Evolutionary conservation across 2,888 invertebrate species (phyloP).

Genomic region (Phanerotoma sp.): DNA sequence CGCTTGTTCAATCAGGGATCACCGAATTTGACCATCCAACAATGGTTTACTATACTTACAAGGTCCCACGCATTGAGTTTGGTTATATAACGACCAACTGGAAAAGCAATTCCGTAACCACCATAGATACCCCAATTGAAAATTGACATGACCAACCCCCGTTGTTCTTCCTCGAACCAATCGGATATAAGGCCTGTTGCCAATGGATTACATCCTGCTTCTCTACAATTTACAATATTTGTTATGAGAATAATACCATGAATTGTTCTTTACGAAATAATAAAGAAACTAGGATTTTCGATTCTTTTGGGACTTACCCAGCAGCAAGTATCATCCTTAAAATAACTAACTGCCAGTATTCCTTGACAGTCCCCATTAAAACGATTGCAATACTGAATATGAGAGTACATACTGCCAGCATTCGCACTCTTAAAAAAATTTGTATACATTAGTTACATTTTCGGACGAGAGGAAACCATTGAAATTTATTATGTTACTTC

Average conservation of each 20-base stretch:
- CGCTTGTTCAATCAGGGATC: too few species aligned
- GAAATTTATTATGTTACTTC: conserved; percentile 69
- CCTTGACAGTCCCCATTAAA: conserved; percentile 79
- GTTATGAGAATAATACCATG: background rate
- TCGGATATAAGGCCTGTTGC: conserved; percentile 83
- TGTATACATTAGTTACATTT: background rate
- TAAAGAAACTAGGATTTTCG: too few species aligned
- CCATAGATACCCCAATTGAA: conserved; percentile 97
- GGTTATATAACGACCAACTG: conserved; percentile 85
- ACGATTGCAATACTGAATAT: conserved; percentile 82
- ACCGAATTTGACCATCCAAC: too few species aligned
- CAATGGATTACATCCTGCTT: conserved; percentile 84
- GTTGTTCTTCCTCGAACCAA: conserved; percentile 76
- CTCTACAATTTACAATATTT: conserved; percentile 57
- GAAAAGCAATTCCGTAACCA: conserved; percentile 90
- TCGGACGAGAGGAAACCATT: conserved; percentile 50
- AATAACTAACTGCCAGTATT: conserved; percentile 89
- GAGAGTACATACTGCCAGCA: conserved; percentile 75
- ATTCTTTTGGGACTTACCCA: conserved; percentile 60
- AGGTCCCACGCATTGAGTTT: conserved; percentile 71
- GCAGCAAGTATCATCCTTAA: conserved; percentile 85
- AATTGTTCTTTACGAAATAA: too few species aligned
- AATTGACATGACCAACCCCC: conserved; percentile 86
- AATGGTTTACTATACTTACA: conserved; percentile 58
- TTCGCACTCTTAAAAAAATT: conserved; percentile 63